These are phyloP conservation scores for Channallabes apus DNA, from an alignment of 2,797 vertebrate genomes.

Conservation along the genomic window DNA sequence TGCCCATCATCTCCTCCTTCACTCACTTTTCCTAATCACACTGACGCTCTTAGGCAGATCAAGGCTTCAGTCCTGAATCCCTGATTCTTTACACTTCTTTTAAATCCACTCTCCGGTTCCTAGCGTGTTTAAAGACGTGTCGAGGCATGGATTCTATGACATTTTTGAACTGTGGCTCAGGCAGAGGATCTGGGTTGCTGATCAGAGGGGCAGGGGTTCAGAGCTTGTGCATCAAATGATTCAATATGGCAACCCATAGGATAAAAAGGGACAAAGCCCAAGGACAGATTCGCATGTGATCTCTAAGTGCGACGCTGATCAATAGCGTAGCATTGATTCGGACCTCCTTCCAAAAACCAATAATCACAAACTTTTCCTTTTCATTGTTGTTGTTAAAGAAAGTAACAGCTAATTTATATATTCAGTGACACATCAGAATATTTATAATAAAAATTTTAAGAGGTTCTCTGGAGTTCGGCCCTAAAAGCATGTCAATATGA, in stretches of 20 bases:
- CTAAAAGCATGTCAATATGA: not conserved
- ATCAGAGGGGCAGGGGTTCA: no score
- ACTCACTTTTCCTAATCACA: constrained; percentile 50
- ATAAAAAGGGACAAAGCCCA: no score
- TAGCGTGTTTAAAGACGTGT: constrained; percentile 12
- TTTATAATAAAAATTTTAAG: not conserved
- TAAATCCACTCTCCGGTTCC: constrained; percentile 16
- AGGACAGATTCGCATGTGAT: constrained; percentile 8
- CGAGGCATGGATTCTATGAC: constrained; percentile 21
- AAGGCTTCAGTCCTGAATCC: constrained; percentile 29
- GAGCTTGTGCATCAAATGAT: no score
- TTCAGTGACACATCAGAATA: not conserved
- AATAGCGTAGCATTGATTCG: not conserved
- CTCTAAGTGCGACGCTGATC: not conserved
- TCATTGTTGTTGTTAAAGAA: not conserved
- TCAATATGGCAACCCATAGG: no score
- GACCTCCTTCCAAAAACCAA: not conserved
- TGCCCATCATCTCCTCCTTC: constrained; percentile 29
- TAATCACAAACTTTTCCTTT: not conserved
- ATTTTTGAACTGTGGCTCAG: not conserved
- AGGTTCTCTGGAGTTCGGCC: not conserved
- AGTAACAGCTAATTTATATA: not conserved
- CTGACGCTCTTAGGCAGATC: constrained; percentile 49
- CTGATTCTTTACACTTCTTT: constrained; percentile 21
- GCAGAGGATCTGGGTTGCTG: no score